phyloP scores from a whole-genome alignment of 2,113 vertebrate genomes.

The Mustela nigripes region DNA sequence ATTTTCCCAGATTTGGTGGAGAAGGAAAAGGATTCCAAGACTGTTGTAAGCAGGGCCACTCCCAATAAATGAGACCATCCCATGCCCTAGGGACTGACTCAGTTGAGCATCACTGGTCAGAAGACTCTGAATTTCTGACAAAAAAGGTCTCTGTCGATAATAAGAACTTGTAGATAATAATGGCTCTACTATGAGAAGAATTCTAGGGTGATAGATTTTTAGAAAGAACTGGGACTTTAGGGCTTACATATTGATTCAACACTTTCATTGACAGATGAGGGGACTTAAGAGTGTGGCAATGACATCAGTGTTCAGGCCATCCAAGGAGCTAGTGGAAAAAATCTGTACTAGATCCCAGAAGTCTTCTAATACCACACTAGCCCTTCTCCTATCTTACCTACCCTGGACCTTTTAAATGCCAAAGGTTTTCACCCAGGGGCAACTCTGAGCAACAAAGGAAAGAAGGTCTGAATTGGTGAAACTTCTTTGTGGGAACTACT shows the following conservation, averaged over 20 bases:
- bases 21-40: background rate
- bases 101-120: background rate
- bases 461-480: background rate
- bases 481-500: background rate
- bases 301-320: background rate
- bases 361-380: background rate
- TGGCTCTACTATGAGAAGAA: background rate
- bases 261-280: background rate
- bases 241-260: background rate
- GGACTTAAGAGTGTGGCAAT: background rate
- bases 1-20: slow-evolving; percentile 15
- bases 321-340: background rate
- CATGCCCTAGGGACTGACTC: background rate
- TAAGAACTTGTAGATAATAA: background rate
- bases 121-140: background rate
- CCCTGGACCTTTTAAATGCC: background rate
- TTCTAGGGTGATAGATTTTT: background rate
- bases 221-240: background rate
- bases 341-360: background rate
- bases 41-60: background rate
- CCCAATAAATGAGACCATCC: slow-evolving; percentile 27
- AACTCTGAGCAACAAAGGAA: background rate
- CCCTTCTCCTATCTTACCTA: background rate
- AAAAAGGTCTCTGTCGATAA: background rate
- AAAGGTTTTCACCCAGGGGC: background rate